Evolutionary conservation across 2,888 invertebrate genomes (phyloP).

Genomic region (Tupiocoris notatus): DNA sequence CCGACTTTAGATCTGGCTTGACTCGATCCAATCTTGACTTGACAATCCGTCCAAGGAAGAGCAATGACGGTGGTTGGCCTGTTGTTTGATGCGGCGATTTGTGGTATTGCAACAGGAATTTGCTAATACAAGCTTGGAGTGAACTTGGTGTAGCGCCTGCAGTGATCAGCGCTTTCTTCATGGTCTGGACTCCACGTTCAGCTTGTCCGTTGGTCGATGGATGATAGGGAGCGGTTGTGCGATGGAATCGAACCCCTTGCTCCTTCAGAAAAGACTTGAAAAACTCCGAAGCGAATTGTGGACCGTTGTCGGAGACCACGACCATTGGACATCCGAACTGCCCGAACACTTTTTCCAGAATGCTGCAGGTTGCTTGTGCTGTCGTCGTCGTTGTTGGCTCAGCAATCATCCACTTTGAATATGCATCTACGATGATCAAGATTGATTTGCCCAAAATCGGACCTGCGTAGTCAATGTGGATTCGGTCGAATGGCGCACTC

Average conservation of each 20-base stretch:
- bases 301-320: constrained; percentile 39
- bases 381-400: constrained; percentile 42
- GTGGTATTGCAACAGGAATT: constrained; percentile 20
- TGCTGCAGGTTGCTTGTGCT: constrained; percentile 41
- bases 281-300: constrained; percentile 9
- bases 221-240: constrained; percentile 30
- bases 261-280: constrained; percentile 14
- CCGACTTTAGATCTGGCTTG: neutral
- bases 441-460: constrained; percentile 44
- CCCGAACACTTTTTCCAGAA: constrained; percentile 44
- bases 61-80: too few relatives aligned
- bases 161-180: constrained; percentile 31
- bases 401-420: constrained; percentile 49
- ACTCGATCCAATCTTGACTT: too few relatives aligned
- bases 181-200: constrained; percentile 29
- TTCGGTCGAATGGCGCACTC: constrained; percentile 45
- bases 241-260: constrained; percentile 26
- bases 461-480: constrained; percentile 48
- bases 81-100: constrained; percentile 22
- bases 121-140: constrained; percentile 5
- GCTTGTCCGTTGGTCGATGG: constrained; percentile 43
- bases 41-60: too few relatives aligned
- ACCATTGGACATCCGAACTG: constrained; percentile 41
- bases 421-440: constrained; percentile 49
- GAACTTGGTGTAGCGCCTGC: constrained; percentile 6